A percentile compares a stretch with the other conserved stretches of the same genome.
phyloP scores from a whole-genome alignment of 2,888 invertebrate genomes.

The Amphipyra berbera region DNA sequence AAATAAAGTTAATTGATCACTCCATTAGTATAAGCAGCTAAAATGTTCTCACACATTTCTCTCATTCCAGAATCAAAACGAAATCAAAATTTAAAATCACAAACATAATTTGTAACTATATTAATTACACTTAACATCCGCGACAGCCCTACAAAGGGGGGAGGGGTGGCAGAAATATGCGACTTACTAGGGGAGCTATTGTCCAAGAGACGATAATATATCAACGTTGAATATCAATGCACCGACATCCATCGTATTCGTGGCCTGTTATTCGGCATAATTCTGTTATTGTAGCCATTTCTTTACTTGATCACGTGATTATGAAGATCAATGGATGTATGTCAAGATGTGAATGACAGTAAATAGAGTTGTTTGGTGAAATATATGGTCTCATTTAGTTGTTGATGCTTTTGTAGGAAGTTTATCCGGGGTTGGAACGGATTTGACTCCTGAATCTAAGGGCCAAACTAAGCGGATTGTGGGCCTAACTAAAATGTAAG shows the following conservation, averaged over 20 bases:
- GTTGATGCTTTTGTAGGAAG: slow-evolving; percentile 5
- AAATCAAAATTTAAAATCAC: slow-evolving; percentile 4
- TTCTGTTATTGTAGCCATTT: slow-evolving; percentile 76
- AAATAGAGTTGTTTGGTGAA: slow-evolving; percentile 45
- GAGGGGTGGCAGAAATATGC: slow-evolving; percentile 71
- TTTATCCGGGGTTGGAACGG: neutral
- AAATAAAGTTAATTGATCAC: no score
- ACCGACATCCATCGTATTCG: slow-evolving; percentile 76
- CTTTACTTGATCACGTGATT: slow-evolving; percentile 77
- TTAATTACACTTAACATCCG: slow-evolving; percentile 21
- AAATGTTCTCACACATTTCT: neutral
- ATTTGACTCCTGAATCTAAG: no score
- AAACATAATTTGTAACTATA: slow-evolving; percentile 13
- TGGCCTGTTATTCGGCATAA: slow-evolving; percentile 75
- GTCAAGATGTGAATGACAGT: slow-evolving; percentile 54
- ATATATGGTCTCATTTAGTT: slow-evolving; percentile 20
- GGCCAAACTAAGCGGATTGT: no score
- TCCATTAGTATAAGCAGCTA: no score
- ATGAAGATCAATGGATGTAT: slow-evolving; percentile 72
- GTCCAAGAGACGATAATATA: slow-evolving; percentile 78
- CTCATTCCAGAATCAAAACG: neutral
- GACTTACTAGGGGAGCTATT: slow-evolving; percentile 75
- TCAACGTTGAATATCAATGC: slow-evolving; percentile 85
- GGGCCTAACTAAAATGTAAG: no score
- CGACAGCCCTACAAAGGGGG: slow-evolving; percentile 69